These are phyloP conservation scores for Geopemphigus sp. DNA, from an alignment of 1,140 invertebrate genomes.

Conservation along the genomic window DNA sequence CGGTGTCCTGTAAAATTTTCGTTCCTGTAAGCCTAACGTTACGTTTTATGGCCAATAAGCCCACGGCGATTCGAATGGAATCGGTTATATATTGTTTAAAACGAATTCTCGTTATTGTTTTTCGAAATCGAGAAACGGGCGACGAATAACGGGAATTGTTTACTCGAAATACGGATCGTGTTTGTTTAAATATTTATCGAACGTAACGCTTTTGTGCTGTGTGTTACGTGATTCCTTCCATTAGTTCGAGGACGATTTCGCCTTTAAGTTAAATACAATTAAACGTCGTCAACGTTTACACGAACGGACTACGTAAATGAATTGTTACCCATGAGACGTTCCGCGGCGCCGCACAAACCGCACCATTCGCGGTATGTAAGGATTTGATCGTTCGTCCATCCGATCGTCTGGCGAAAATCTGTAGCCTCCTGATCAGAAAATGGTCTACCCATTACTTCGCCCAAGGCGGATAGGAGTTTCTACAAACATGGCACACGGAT, in stretches of 20 bases:
- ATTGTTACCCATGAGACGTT: slow-evolving; percentile 60
- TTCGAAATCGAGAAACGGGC: too few species aligned
- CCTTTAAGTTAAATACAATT: too few species aligned
- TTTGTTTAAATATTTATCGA: too few species aligned
- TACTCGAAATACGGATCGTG: too few species aligned
- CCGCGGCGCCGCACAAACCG: slow-evolving; percentile 66
- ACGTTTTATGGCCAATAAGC: not conserved
- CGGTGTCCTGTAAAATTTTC: slow-evolving; percentile 55
- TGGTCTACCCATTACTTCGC: slow-evolving; percentile 63
- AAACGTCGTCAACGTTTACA: too few species aligned
- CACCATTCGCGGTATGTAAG: slow-evolving; percentile 68
- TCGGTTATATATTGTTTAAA: too few species aligned
- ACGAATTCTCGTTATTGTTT: too few species aligned
- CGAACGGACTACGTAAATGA: not conserved
- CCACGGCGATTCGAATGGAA: too few species aligned
- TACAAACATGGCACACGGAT: slow-evolving; percentile 52
- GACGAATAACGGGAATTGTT: too few species aligned
- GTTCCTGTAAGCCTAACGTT: slow-evolving; percentile 50
- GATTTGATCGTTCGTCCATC: slow-evolving; percentile 58
- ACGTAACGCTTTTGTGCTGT: too few species aligned
- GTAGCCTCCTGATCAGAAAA: slow-evolving; percentile 58
- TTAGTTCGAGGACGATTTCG: too few species aligned
- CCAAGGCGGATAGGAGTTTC: slow-evolving; percentile 60
- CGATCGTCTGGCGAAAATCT: slow-evolving; percentile 58
- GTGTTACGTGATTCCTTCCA: too few species aligned